Conservation (phyloP, 1,140 invertebrate species). For the Heliconius nattereri region DNA sequence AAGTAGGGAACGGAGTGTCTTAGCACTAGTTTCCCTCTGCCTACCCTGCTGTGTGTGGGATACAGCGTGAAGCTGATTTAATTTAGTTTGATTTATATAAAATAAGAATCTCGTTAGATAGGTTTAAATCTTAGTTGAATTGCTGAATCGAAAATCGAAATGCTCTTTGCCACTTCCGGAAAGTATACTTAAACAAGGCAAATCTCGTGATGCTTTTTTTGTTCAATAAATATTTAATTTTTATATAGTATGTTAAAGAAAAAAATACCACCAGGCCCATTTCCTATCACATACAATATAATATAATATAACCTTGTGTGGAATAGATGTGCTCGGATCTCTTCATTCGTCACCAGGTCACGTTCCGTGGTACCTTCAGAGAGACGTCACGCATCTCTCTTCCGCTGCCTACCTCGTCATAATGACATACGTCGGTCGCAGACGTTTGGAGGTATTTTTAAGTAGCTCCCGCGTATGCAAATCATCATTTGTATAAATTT, state of each 20-base stretch:
- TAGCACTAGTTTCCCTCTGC: too few relatives aligned
- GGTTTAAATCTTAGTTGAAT: too few relatives aligned
- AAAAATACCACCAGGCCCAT: constrained; percentile 20
- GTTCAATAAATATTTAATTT: too few relatives aligned
- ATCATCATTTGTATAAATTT: constrained; percentile 41
- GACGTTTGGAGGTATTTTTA: constrained; percentile 50
- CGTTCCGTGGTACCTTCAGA: constrained; percentile 55
- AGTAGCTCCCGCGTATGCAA: constrained; percentile 48
- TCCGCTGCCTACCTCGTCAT: constrained; percentile 57
- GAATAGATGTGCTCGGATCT: constrained; percentile 21
- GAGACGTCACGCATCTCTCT: constrained; percentile 65
- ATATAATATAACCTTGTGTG: constrained; percentile 26
- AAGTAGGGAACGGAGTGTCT: too few relatives aligned
- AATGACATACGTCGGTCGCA: constrained; percentile 43
- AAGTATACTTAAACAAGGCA: too few relatives aligned
- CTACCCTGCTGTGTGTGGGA: too few relatives aligned
- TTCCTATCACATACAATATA: constrained; percentile 18
- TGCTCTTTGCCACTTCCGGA: too few relatives aligned
- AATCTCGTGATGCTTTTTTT: too few relatives aligned
- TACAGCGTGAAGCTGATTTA: too few relatives aligned
- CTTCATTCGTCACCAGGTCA: constrained; percentile 43
- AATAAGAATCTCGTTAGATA: too few relatives aligned
- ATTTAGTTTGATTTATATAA: too few relatives aligned
- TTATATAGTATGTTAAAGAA: background rate
- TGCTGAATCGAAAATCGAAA: too few relatives aligned